phyloP scores from a whole-genome alignment of 1,140 invertebrate species.

The Batillaria attramentaria region DNA sequence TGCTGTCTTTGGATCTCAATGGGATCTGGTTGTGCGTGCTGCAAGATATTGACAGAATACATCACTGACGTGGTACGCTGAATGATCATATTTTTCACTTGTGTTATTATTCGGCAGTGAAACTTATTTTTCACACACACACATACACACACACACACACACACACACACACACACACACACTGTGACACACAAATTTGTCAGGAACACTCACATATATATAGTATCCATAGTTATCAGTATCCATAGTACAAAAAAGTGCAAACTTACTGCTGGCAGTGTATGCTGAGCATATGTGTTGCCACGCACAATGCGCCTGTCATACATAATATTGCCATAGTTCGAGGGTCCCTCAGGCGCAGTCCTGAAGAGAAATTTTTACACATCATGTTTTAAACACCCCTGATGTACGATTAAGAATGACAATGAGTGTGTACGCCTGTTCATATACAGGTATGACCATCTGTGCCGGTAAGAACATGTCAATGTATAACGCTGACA shows the following conservation, averaged over 20 bases:
- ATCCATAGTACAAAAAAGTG: not conserved
- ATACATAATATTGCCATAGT: conserved; percentile 83
- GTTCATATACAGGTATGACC: too few relatives aligned
- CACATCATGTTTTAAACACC: not conserved
- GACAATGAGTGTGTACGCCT: not conserved
- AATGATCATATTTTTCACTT: not conserved
- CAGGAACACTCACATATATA: too few relatives aligned
- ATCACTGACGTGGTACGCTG: not conserved
- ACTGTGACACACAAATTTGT: too few relatives aligned
- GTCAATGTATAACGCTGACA: too few relatives aligned
- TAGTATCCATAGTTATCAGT: not conserved
- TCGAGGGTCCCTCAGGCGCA: conserved; percentile 47
- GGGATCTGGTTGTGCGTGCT: conserved; percentile 71
- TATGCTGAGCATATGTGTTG: conserved; percentile 81
- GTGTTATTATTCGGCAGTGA: too few relatives aligned
- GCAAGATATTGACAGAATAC: not conserved
- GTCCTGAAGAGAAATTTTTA: conserved; percentile 28
- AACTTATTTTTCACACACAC: too few relatives aligned
- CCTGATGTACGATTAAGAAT: not conserved
- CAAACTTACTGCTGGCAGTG: conserved; percentile 75
- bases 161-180: too few relatives aligned
- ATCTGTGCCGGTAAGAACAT: too few relatives aligned
- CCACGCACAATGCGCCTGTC: conserved; percentile 87
- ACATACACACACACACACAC: too few relatives aligned
- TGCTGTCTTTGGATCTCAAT: conserved; percentile 72